Conservation (phyloP, 35 echinoderm and acorn worm genomes). For the Ophioderma brevispina region DNA sequence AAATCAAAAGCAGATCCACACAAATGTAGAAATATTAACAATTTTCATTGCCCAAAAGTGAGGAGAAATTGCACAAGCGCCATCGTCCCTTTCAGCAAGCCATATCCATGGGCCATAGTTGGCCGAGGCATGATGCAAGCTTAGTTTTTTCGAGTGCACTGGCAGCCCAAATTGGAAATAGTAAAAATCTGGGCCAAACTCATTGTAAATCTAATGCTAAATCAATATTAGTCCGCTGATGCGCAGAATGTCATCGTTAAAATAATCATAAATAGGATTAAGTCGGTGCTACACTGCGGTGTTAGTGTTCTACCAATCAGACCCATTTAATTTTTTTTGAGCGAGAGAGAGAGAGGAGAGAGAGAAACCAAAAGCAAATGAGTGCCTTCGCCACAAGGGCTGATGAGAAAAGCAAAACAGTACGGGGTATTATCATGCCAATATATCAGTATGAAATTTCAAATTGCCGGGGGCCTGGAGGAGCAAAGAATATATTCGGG, state of each 20-base stretch:
- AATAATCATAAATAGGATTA: constrained; percentile 2
- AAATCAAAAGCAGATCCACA: too few species aligned
- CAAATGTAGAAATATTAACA: too few species aligned
- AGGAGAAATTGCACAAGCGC: too few species aligned
- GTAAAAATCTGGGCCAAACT: not conserved
- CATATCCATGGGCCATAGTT: too few species aligned
- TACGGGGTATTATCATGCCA: not conserved
- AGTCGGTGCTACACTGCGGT: not conserved
- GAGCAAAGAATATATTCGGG: not conserved
- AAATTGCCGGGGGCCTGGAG: not conserved
- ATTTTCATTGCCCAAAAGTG: too few species aligned
- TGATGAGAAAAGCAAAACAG: not conserved
- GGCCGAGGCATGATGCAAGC: too few species aligned
- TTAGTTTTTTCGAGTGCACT: too few species aligned
- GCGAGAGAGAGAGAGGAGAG: not conserved
- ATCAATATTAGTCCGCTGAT: not conserved
- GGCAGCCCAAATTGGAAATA: too few species aligned
- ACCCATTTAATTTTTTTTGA: not conserved
- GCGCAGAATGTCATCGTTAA: not conserved
- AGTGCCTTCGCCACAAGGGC: not conserved
- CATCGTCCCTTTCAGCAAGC: too few species aligned
- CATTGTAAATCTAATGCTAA: not conserved
- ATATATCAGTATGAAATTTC: not conserved
- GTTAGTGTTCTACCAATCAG: not conserved
- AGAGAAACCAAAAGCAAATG: not conserved